These are phyloP conservation scores for Polia nebulosa DNA, from an alignment of 2,888 invertebrate genomes.

Conservation along the genomic window DNA sequence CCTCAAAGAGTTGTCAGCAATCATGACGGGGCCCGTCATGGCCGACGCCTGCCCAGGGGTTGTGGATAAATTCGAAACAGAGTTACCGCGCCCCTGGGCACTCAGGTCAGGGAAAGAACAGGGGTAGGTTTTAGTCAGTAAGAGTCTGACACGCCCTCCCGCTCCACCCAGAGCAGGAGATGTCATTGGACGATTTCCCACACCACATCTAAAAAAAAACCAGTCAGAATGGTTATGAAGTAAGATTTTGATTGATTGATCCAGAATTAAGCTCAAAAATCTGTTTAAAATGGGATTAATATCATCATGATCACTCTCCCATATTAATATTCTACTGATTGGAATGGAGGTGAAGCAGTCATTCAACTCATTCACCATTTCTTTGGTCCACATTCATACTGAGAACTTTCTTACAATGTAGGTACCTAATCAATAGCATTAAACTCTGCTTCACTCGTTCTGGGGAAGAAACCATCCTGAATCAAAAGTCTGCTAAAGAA, in stretches of 20 bases:
- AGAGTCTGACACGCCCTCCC: no score
- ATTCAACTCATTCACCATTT: background rate
- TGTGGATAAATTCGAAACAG: no score
- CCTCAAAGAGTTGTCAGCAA: no score
- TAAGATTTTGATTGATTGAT: slow-evolving; percentile 1
- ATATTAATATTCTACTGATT: background rate
- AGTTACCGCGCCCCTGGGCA: no score
- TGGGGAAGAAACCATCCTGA: no score
- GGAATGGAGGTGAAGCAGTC: background rate
- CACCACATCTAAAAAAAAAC: no score
- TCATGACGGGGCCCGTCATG: no score
- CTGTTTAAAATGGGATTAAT: background rate
- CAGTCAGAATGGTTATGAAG: background rate
- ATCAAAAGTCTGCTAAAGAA: background rate
- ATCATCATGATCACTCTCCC: background rate
- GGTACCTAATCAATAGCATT: background rate
- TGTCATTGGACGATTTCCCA: no score
- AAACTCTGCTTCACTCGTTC: background rate
- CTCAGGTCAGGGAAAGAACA: no score
- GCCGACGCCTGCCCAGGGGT: no score
- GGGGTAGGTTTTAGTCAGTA: no score
- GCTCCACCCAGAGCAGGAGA: no score
- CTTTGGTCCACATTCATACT: background rate
- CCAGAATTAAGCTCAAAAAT: background rate
- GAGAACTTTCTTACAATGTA: background rate